phyloP scores from a whole-genome alignment of 2,888 invertebrate genomes.

The Eumacrocentrus americanus region DNA sequence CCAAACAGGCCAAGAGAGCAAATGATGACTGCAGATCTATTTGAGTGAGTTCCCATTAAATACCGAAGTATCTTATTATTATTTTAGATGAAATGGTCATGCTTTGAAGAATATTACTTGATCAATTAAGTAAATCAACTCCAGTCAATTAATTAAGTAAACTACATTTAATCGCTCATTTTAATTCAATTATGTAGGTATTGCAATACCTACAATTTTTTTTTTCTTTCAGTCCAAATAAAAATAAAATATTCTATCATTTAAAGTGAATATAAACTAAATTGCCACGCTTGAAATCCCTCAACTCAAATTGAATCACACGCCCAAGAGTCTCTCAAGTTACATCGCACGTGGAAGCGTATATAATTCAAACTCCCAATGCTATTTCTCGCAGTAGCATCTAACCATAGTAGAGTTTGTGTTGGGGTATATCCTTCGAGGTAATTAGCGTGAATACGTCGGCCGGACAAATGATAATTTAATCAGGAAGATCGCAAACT shows the following conservation, averaged over 20 bases:
- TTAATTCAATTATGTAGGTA: too few relatives aligned
- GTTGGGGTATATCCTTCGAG: slow-evolving; percentile 10
- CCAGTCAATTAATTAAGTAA: too few relatives aligned
- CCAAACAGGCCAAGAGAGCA: neutral
- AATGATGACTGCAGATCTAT: neutral
- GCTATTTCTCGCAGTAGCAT: slow-evolving; percentile 7
- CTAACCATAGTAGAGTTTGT: slow-evolving; percentile 1
- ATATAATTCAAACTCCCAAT: slow-evolving; percentile 9
- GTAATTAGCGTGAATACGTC: slow-evolving; percentile 26
- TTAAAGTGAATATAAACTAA: neutral
- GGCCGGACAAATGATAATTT: slow-evolving; percentile 31
- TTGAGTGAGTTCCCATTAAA: neutral
- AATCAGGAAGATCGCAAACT: slow-evolving; percentile 27
- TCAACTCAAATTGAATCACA: neutral
- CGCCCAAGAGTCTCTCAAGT: neutral
- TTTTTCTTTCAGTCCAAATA: too few relatives aligned
- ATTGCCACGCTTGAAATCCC: neutral
- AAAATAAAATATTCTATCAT: too few relatives aligned
- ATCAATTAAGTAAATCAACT: too few relatives aligned
- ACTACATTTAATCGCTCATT: neutral
- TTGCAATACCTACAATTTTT: too few relatives aligned
- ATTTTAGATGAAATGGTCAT: too few relatives aligned
- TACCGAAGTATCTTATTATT: too few relatives aligned
- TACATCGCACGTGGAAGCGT: neutral
- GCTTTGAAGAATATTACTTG: too few relatives aligned